These are phyloP conservation scores for Frankliniella intonsa DNA, from an alignment of 2,888 invertebrate species.

Conservation along the genomic window DNA sequence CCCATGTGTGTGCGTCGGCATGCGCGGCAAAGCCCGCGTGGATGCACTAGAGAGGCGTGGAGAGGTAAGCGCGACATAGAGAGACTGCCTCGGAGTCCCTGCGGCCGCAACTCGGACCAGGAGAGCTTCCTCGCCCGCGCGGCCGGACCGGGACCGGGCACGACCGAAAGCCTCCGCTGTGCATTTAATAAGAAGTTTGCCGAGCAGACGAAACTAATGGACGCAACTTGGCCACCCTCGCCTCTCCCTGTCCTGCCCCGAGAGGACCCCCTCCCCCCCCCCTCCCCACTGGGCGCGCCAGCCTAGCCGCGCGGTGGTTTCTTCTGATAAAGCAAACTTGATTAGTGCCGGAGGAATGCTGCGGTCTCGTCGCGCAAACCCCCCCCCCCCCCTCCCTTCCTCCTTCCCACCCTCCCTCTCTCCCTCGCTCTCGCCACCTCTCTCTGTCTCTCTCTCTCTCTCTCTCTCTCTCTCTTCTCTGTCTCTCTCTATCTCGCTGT, in stretches of 20 bases:
- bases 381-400: not conserved
- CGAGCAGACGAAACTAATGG: slow-evolving; percentile 6
- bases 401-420: not conserved
- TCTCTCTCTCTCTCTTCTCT: not conserved
- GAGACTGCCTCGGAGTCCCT: no score
- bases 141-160: not conserved
- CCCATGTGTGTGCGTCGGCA: no score
- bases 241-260: not conserved
- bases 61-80: no score
- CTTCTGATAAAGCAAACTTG: slow-evolving; percentile 25
- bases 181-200: slow-evolving; percentile 5
- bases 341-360: slow-evolving; percentile 19
- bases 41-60: no score
- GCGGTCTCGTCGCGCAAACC: not conserved
- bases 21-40: no score
- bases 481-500: no score
- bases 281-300: not conserved
- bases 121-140: not conserved
- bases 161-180: not conserved
- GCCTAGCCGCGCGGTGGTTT: not conserved
- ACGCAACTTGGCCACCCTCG: not conserved
- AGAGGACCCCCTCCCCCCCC: not conserved
- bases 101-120: no score
- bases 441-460: not conserved
- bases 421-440: not conserved